phyloP scores from a whole-genome alignment of 2,797 vertebrate species.

The Micrastur ruficollis region DNA sequence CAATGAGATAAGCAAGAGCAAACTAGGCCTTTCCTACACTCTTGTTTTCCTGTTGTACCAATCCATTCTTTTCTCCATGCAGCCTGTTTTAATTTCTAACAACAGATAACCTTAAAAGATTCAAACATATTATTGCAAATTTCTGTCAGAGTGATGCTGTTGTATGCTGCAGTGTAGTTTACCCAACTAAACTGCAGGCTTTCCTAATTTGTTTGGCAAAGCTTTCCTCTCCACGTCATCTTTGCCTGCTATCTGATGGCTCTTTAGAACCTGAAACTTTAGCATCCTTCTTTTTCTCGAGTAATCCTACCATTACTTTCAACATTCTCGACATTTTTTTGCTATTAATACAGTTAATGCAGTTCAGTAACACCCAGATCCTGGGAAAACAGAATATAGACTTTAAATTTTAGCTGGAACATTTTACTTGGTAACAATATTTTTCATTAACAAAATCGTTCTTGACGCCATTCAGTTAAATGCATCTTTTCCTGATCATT shows the following conservation, averaged over 20 bases:
- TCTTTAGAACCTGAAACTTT: background rate
- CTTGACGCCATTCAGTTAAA: background rate
- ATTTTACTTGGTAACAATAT: background rate
- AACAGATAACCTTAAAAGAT: background rate
- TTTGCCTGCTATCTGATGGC: background rate
- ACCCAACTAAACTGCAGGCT: background rate
- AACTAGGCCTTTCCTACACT: background rate
- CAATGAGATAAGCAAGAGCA: background rate
- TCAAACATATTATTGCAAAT: background rate
- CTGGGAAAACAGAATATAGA: background rate
- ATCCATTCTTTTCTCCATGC: background rate
- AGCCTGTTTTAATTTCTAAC: background rate
- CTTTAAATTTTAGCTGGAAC: background rate
- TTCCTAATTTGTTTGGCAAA: background rate
- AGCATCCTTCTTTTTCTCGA: background rate
- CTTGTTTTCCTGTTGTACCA: background rate
- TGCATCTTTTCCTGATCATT: background rate
- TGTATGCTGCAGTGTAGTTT: background rate
- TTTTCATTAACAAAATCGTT: background rate
- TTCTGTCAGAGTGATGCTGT: background rate
- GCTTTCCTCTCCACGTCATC: background rate
- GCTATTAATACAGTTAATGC: background rate
- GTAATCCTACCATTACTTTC: background rate
- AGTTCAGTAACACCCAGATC: background rate
- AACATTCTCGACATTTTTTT: background rate